phyloP scores from a whole-genome alignment of 2,888 invertebrate species.

The Cheilosia soror region DNA sequence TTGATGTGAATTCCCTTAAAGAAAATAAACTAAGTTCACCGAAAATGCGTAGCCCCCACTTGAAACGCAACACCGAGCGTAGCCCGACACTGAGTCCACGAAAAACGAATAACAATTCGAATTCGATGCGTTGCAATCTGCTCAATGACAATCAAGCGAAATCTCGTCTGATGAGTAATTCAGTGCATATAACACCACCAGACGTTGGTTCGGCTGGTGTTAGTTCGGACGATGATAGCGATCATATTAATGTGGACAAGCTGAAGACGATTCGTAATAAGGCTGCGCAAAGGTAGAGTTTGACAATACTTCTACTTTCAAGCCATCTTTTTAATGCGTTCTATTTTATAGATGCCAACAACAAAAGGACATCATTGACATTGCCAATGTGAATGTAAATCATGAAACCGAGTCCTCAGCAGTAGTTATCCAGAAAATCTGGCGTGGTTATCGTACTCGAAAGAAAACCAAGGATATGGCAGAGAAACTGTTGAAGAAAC shows the following conservation, averaged over 20 bases:
- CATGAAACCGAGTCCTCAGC: conserved; percentile 86
- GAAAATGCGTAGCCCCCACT: conserved; percentile 81
- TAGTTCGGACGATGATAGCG: conserved; percentile 87
- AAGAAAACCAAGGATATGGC: conserved; percentile 85
- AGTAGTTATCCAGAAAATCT: conserved; percentile 92
- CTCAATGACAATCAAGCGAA: conserved; percentile 78
- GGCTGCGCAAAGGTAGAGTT: conserved; percentile 84
- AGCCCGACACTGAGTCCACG: conserved; percentile 83
- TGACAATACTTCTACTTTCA: not conserved
- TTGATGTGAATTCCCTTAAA: conserved; percentile 47
- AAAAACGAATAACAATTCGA: conserved; percentile 76
- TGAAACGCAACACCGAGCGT: conserved; percentile 79
- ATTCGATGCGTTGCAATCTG: conserved; percentile 67
- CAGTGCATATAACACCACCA: conserved; percentile 80
- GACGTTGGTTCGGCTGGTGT: conserved; percentile 79
- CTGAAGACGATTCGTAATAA: conserved; percentile 87
- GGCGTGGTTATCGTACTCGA: conserved; percentile 92
- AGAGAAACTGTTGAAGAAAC: conserved; percentile 89
- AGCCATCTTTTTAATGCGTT: not conserved
- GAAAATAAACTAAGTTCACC: conserved; percentile 83
- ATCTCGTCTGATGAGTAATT: conserved; percentile 77
- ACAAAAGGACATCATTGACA: conserved; percentile 79
- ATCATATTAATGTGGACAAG: conserved; percentile 87
- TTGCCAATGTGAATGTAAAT: conserved; percentile 77
- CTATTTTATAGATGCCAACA: conserved; percentile 76